phyloP scores from a whole-genome alignment of 2,113 vertebrate genomes.

The Tapirus terrestris region DNA sequence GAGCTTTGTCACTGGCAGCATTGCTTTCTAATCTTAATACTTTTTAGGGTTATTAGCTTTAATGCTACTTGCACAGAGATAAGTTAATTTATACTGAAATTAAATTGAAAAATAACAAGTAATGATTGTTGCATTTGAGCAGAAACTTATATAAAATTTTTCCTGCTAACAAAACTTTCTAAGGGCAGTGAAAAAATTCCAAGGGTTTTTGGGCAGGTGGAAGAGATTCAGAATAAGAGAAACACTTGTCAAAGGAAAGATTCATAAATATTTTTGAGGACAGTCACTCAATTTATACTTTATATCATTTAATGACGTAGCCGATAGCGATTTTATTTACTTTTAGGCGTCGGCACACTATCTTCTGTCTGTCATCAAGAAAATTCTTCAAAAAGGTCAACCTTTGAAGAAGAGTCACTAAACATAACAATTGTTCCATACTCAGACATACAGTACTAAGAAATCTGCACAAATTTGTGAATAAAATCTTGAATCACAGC shows the following conservation, averaged over 20 bases:
- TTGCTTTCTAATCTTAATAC: constrained; percentile 85
- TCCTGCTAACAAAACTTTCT: constrained; percentile 39
- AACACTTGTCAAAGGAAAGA: neutral
- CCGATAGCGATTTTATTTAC: neutral
- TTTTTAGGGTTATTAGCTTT: constrained; percentile 86
- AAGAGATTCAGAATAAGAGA: neutral
- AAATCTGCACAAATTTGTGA: neutral
- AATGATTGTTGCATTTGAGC: constrained; percentile 68
- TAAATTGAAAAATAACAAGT: constrained; percentile 81
- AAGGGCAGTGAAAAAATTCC: neutral
- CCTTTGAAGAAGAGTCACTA: neutral
- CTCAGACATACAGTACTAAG: neutral
- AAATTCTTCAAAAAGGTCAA: neutral
- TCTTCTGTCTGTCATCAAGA: neutral
- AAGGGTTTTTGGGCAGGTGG: neutral
- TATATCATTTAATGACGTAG: neutral
- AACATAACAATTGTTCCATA: neutral
- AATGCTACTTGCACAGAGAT: constrained; percentile 79
- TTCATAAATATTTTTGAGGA: neutral
- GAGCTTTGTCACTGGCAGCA: constrained; percentile 82
- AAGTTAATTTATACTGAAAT: constrained; percentile 85
- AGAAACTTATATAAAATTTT: constrained; percentile 62
- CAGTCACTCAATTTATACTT: neutral
- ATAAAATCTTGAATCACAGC: neutral
- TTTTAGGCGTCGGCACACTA: neutral